These are phyloP conservation scores for Mionectes macconnelli DNA, from an alignment of 2,113 vertebrate species.

Conservation along the genomic window DNA sequence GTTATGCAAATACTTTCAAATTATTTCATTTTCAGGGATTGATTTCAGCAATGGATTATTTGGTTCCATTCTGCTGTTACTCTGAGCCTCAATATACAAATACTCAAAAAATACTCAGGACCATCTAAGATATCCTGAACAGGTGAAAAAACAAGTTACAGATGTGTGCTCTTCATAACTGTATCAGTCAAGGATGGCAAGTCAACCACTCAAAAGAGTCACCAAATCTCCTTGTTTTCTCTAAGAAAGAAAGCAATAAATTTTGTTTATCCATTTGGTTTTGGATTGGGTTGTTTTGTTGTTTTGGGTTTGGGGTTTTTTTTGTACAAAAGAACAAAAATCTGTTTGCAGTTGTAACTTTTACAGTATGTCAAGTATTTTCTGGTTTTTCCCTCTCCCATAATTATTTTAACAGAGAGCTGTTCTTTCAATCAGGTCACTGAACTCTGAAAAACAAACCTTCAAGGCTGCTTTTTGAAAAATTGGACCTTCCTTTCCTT, in stretches of 20 bases:
- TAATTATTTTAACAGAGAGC: slow-evolving; percentile 66
- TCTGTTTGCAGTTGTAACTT: slow-evolving; percentile 42
- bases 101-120: not conserved
- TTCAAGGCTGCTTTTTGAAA: slow-evolving; percentile 55
- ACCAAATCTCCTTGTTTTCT: not conserved
- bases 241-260: not conserved
- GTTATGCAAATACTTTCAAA: not conserved
- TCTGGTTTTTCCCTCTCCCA: not conserved
- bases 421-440: slow-evolving; percentile 60
- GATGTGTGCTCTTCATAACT: not conserved
- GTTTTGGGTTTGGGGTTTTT: not conserved
- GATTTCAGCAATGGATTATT: not conserved
- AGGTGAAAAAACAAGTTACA: not conserved
- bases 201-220: not conserved
- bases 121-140: not conserved
- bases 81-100: not conserved
- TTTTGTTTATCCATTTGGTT: not conserved
- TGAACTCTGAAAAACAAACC: slow-evolving; percentile 53
- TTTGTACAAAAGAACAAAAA: not conserved
- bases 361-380: slow-evolving; percentile 6
- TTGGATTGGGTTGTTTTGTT: not conserved
- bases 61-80: not conserved
- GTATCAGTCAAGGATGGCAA: not conserved
- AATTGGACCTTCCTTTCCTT: slow-evolving; percentile 29
- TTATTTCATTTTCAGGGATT: not conserved